These are phyloP conservation scores for Leptoclinus maculatus DNA, from an alignment of 2,797 vertebrate genomes.

Conservation along the genomic window DNA sequence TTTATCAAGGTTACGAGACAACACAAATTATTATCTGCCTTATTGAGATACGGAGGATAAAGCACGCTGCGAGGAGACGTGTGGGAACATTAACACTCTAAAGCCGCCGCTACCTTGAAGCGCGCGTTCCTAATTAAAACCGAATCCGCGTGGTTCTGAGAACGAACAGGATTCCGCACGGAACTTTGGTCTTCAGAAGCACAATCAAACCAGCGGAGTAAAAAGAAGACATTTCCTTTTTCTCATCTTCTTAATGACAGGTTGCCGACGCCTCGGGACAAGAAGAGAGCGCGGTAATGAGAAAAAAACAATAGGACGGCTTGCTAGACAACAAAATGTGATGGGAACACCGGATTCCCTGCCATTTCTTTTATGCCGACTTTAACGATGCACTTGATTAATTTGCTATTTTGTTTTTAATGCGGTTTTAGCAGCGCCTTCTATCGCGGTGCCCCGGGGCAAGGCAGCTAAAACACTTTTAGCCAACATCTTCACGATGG, in stretches of 20 bases:
- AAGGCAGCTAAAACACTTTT: conserved; percentile 47
- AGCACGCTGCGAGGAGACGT: conserved; percentile 6
- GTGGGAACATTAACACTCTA: conserved; percentile 57
- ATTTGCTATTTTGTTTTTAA: conserved; percentile 66
- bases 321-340: conserved; percentile 62
- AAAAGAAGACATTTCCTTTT: conserved; percentile 69
- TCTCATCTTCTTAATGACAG: conserved; percentile 72
- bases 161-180: conserved; percentile 51
- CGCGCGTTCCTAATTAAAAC: conserved; percentile 67
- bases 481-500: conserved; percentile 9
- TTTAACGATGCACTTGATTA: conserved; percentile 77
- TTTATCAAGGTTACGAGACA: conserved; percentile 42
- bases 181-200: conserved; percentile 44
- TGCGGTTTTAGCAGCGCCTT: conserved; percentile 39
- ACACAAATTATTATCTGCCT: conserved; percentile 33
- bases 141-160: conserved; percentile 42
- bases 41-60: conserved; percentile 23
- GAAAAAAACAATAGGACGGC: conserved; percentile 76
- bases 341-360: conserved; percentile 56
- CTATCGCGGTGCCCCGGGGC: conserved; percentile 23
- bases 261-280: conserved; percentile 71
- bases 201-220: conserved; percentile 60
- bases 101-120: conserved; percentile 65
- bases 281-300: conserved; percentile 67
- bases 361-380: conserved; percentile 60